These are phyloP conservation scores for Aphelocoma californica DNA, from an alignment of 2,797 vertebrate genomes.

Conservation along the genomic window DNA sequence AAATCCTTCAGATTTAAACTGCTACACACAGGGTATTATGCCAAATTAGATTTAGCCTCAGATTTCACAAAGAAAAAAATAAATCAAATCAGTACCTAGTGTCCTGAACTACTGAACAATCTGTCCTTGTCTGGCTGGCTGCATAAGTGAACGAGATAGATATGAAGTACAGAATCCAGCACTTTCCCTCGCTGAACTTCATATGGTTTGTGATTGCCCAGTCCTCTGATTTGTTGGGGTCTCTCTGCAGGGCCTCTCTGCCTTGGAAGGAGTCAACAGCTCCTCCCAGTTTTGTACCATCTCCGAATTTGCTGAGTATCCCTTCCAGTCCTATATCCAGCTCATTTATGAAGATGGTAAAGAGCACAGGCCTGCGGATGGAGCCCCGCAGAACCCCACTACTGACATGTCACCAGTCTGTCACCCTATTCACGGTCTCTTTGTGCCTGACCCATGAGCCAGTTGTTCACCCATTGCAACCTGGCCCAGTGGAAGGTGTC, in stretches of 20 bases:
- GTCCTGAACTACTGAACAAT: not conserved
- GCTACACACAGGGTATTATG: too few relatives aligned
- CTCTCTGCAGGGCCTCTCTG: not conserved
- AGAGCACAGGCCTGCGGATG: not conserved
- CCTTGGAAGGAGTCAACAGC: not conserved
- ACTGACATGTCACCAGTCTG: not conserved
- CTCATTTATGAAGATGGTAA: not conserved
- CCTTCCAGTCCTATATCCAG: not conserved
- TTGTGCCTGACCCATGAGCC: accelerated
- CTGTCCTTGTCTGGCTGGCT: not conserved
- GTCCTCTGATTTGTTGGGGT: not conserved
- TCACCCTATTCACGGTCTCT: not conserved
- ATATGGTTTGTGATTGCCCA: not conserved
- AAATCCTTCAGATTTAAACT: not conserved
- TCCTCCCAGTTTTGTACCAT: not conserved
- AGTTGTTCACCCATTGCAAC: not conserved
- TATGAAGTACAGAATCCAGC: not conserved
- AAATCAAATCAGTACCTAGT: not conserved
- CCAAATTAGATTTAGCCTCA: not conserved
- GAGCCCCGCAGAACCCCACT: not conserved
- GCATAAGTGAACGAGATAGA: not conserved
- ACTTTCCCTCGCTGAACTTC: not conserved
- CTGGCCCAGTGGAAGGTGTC: not conserved
- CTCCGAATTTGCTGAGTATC: accelerated
- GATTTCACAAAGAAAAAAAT: not conserved